phyloP scores from a whole-genome alignment of 1,140 invertebrate species.

The Bombus confusus region DNA sequence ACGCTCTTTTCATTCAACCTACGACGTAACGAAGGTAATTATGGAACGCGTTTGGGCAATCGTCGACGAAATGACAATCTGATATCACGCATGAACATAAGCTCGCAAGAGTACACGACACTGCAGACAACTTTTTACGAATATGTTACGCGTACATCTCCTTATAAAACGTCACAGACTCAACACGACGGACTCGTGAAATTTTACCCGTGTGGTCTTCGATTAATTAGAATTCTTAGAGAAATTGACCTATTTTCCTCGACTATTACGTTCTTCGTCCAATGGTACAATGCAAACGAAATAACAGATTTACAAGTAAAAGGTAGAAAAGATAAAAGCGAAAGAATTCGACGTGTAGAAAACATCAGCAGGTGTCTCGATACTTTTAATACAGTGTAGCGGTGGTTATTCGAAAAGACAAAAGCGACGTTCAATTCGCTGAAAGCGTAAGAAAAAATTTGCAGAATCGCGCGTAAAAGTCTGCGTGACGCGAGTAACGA shows the following conservation, averaged over 20 bases:
- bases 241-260: too few species aligned
- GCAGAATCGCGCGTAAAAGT: not conserved
- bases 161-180: too few species aligned
- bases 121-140: too few species aligned
- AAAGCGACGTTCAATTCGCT: not conserved
- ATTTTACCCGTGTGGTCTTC: not conserved
- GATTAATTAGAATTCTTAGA: too few species aligned
- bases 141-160: too few species aligned
- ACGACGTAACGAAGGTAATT: slow-evolving; percentile 29
- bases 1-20: not conserved
- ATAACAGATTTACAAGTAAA: too few species aligned
- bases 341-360: not conserved
- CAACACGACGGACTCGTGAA: not conserved
- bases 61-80: not conserved
- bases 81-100: too few species aligned
- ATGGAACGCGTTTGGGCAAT: slow-evolving; percentile 21
- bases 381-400: not conserved
- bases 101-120: too few species aligned
- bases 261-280: too few species aligned
- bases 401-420: not conserved
- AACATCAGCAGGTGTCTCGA: not conserved
- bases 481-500: slow-evolving; percentile 8
- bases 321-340: not conserved
- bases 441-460: not conserved
- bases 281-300: too few species aligned